These are phyloP conservation scores for Euplagia quadripunctaria DNA, from an alignment of 2,888 invertebrate species.

Conservation along the genomic window DNA sequence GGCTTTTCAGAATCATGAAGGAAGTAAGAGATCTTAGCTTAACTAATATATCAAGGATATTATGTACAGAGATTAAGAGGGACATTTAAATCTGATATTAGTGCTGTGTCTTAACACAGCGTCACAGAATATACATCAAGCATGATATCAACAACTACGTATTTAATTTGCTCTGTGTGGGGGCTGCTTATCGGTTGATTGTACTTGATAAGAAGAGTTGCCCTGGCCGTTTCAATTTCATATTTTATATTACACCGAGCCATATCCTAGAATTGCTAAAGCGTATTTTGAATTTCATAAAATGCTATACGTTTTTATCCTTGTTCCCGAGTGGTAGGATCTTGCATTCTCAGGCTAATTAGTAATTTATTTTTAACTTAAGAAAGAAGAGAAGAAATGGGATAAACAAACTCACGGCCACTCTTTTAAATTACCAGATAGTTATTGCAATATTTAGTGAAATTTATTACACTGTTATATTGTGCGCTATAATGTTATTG, in stretches of 20 bases:
- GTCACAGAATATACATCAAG: neutral
- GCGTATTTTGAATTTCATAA: neutral
- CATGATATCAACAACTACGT: neutral
- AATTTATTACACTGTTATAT: too few species aligned
- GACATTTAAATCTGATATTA: neutral
- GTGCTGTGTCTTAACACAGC: neutral
- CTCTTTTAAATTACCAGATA: too few species aligned
- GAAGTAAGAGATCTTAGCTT: neutral
- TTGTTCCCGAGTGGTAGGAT: too few species aligned
- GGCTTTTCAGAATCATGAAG: neutral
- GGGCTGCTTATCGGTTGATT: constrained; percentile 3
- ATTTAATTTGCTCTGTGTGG: neutral
- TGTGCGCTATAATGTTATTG: too few species aligned
- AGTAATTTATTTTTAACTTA: neutral
- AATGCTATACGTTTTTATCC: neutral
- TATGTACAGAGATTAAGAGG: neutral
- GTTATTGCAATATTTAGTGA: too few species aligned
- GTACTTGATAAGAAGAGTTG: neutral
- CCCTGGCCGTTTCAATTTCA: neutral
- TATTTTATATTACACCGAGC: neutral
- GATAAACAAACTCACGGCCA: too few species aligned
- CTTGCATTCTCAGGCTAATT: neutral
- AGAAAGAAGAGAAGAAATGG: too few species aligned
- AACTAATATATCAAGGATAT: neutral
- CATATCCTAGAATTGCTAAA: neutral